Percentiles rank a stretch among this genome's conserved stretches.
phyloP scores from a whole-genome alignment of 2,888 invertebrate genomes.

The Lochmaea capreae region DNA sequence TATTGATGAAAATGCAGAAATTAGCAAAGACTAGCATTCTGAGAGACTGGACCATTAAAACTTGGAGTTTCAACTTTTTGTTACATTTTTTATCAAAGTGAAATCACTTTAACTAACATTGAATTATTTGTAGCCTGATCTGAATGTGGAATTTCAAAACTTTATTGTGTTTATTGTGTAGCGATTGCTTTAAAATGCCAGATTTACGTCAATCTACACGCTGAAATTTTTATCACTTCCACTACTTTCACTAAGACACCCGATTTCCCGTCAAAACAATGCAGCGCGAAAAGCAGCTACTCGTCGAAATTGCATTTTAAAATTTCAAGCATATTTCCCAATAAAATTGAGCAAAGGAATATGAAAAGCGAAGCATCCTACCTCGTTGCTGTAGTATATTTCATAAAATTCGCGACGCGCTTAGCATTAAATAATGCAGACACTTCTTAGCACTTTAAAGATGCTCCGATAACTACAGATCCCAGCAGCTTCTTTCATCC shows the following conservation, averaged over 20 bases:
- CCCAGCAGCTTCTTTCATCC: conserved; percentile 16
- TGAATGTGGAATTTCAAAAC: too few relatives aligned
- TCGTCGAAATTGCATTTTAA: conserved; percentile 37
- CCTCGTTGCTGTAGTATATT: conserved; percentile 38
- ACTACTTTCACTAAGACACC: neutral
- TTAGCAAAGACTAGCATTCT: too few relatives aligned
- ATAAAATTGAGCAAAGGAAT: conserved; percentile 40
- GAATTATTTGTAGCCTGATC: too few relatives aligned
- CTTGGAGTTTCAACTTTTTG: too few relatives aligned
- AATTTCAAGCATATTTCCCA: conserved; percentile 38
- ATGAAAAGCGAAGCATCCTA: conserved; percentile 36
- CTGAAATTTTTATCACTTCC: neutral
- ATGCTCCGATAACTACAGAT: conserved; percentile 37
- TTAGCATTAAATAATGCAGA: conserved; percentile 43
- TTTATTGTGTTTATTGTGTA: neutral
- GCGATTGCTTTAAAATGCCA: neutral
- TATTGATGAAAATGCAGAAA: too few relatives aligned
- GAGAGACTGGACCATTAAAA: too few relatives aligned
- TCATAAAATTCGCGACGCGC: conserved; percentile 43
- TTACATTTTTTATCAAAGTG: too few relatives aligned
- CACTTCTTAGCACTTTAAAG: conserved; percentile 42
- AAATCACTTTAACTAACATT: too few relatives aligned
- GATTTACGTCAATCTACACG: neutral
- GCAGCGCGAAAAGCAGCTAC: conserved; percentile 12
- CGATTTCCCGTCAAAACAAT: conserved; percentile 18